Conservation (phyloP, 2,113 vertebrate genomes). For the Thryonomys swinderianus region DNA sequence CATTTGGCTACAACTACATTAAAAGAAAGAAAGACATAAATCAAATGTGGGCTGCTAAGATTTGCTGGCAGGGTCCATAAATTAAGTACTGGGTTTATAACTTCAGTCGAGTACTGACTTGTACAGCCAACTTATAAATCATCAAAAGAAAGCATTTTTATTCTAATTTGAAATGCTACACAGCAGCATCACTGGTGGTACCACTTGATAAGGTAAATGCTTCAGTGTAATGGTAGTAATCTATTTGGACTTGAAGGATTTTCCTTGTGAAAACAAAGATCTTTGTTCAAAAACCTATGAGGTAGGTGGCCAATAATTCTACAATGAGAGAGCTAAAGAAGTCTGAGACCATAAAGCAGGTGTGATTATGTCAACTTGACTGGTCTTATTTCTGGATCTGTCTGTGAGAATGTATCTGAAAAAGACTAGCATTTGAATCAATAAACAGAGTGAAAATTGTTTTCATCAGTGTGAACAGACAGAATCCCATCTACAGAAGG, state of each 20-base stretch:
- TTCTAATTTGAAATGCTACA: constrained; percentile 83
- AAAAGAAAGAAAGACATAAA: constrained; percentile 82
- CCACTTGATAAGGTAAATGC: constrained; percentile 41
- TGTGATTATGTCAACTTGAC: neutral
- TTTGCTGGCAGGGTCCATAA: constrained; percentile 82
- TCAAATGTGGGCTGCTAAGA: constrained; percentile 76
- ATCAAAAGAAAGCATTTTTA: constrained; percentile 77
- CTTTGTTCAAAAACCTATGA: neutral
- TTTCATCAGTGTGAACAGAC: neutral
- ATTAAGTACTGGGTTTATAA: constrained; percentile 82
- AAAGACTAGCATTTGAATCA: neutral
- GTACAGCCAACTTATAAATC: constrained; percentile 83
- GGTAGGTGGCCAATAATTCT: neutral
- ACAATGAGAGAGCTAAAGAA: neutral
- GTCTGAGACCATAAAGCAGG: neutral
- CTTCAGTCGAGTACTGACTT: constrained; percentile 80
- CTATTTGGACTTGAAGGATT: constrained; percentile 5
- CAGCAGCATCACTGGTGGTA: constrained; percentile 13
- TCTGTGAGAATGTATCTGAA: neutral
- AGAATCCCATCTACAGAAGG: neutral
- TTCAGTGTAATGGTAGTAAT: constrained; percentile 51
- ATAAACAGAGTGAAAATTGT: neutral
- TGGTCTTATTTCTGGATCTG: neutral
- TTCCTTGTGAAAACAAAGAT: neutral
- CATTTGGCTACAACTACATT: constrained; percentile 69